A percentile compares a stretch with the other conserved stretches of the same genome.
Evolutionary conservation across 2,888 invertebrate genomes (phyloP).

Genomic region (Tromatobia lineatoria): DNA sequence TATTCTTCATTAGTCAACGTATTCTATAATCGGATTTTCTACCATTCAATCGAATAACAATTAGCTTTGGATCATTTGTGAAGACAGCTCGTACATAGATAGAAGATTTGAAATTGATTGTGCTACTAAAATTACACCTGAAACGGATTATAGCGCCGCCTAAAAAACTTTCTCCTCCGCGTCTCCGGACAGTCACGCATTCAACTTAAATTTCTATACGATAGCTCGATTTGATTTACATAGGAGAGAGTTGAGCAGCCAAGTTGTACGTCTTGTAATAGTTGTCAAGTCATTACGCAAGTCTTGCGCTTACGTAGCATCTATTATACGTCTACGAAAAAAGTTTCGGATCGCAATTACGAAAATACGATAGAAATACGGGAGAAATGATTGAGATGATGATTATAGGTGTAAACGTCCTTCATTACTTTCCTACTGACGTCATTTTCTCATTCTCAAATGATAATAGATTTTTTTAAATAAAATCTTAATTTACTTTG

Average conservation of each 20-base stretch:
- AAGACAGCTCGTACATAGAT: not conserved
- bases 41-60: not conserved
- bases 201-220: constrained; percentile 50
- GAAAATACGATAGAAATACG: not conserved
- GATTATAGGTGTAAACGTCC: too few species aligned
- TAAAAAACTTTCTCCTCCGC: constrained; percentile 56
- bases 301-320: not conserved
- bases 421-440: too few species aligned
- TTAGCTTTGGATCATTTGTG: not conserved
- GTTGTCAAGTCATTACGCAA: constrained; percentile 44
- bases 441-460: too few species aligned
- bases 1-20: not conserved
- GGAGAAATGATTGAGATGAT: too few species aligned
- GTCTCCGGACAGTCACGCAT: constrained; percentile 38
- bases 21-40: not conserved
- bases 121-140: constrained; percentile 17
- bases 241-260: constrained; percentile 58
- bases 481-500: too few species aligned
- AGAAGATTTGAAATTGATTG: constrained; percentile 13
- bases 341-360: not conserved
- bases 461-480: too few species aligned
- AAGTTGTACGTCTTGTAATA: constrained; percentile 43
- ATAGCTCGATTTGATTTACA: constrained; percentile 58
- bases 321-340: not conserved
- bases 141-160: constrained; percentile 22